These are phyloP conservation scores for Todiramphus chloris DNA, from an alignment of 2,113 vertebrate genomes.

Conservation along the genomic window DNA sequence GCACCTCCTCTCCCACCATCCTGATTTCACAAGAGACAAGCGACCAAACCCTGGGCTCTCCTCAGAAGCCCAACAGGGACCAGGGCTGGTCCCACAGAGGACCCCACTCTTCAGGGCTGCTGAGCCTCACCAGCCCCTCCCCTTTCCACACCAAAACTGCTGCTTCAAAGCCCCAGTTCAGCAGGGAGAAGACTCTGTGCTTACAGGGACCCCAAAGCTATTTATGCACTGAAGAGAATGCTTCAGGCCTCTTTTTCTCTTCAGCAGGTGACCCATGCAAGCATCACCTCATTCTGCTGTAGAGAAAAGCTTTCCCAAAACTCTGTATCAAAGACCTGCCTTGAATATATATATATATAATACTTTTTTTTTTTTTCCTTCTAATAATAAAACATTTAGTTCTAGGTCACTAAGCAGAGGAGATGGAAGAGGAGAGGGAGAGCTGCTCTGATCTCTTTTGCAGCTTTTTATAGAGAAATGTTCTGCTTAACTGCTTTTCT, in stretches of 20 bases:
- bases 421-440: constrained; percentile 39
- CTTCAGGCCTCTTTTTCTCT: background rate
- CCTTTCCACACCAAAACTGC: background rate
- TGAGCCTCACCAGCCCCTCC: background rate
- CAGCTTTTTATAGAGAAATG: constrained; percentile 59
- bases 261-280: background rate
- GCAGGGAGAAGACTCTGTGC: background rate
- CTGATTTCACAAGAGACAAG: background rate
- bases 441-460: constrained; percentile 35
- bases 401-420: constrained; percentile 65
- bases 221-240: background rate
- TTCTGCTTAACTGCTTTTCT: constrained; percentile 43
- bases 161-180: background rate
- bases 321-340: background rate
- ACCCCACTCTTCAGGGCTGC: rapidly evolving
- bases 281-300: background rate
- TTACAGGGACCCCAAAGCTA: background rate
- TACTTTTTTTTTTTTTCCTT: background rate
- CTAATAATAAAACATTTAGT: constrained; percentile 65
- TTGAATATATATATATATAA: background rate
- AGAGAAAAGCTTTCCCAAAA: background rate
- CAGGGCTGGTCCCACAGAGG: no score
- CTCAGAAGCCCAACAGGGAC: background rate
- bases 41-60: background rate
- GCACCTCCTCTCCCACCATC: rapidly evolving